A percentile compares a stretch with the other conserved stretches of the same genome.
Conservation (phyloP, 2,888 invertebrate genomes). For the Dryocosmus kuriphilus region DNA sequence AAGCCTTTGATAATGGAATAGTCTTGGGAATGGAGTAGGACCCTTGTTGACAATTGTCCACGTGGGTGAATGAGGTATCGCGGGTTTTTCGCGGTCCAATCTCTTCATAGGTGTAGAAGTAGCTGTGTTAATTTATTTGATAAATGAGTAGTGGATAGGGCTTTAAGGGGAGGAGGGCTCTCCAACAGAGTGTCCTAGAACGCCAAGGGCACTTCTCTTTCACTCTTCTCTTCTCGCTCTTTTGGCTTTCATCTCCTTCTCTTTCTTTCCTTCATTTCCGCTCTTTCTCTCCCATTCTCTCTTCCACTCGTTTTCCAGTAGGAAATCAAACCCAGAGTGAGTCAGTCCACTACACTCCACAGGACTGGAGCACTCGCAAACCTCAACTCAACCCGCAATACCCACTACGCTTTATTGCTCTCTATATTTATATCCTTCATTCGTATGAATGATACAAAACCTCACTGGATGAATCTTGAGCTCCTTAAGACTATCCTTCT, state of each 20-base stretch:
- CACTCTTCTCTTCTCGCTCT: conserved; percentile 57
- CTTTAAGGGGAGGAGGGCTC: conserved; percentile 71
- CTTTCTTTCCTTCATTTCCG: conserved; percentile 47
- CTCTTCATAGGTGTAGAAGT: conserved; percentile 74
- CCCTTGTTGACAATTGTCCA: background rate
- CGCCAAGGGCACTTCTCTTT: conserved; percentile 72
- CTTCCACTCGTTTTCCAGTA: conserved; percentile 49
- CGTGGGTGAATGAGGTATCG: conserved; percentile 14
- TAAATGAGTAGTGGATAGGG: conserved; percentile 75
- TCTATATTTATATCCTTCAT: conserved; percentile 37
- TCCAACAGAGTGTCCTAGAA: conserved; percentile 76
- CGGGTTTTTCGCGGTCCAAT: conserved; percentile 51
- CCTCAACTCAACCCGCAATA: conserved; percentile 55
- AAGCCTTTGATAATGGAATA: background rate
- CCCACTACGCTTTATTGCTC: conserved; percentile 30
- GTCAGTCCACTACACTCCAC: conserved; percentile 64
- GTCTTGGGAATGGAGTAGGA: background rate
- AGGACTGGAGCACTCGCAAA: conserved; percentile 60
- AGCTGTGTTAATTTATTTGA: conserved; percentile 76
- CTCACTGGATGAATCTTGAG: background rate
- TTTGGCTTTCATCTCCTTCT: conserved; percentile 44
- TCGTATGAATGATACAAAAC: conserved; percentile 48
- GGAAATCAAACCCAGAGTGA: conserved; percentile 60
- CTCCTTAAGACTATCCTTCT: background rate
- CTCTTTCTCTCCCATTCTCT: conserved; percentile 44